Conservation (phyloP, 2,113 vertebrate genomes). For the Nothoprocta perdicaria region DNA sequence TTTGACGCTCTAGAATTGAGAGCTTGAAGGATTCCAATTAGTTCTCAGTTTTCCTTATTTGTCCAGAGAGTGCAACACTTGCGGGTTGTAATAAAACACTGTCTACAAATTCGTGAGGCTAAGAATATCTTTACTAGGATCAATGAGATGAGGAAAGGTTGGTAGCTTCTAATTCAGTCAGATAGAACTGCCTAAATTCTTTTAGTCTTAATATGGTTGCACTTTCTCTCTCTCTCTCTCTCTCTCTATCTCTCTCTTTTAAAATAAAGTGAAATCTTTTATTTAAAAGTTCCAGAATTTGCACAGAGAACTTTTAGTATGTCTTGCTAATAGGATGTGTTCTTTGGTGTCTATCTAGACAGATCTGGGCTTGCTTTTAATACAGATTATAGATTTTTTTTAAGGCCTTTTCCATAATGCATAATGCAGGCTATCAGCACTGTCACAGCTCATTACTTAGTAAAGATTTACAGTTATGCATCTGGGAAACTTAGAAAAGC, state of each 20-base stretch:
- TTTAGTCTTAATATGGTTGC: neutral
- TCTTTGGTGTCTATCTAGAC: neutral
- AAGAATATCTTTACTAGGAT: neutral
- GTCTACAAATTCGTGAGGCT: neutral
- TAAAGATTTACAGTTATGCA: neutral
- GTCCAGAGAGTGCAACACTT: neutral
- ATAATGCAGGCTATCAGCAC: neutral
- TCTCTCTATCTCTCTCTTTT: neutral
- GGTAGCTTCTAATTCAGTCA: neutral
- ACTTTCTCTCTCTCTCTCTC: neutral
- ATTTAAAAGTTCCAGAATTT: neutral
- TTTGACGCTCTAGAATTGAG: neutral
- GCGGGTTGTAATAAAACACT: neutral
- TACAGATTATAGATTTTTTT: neutral
- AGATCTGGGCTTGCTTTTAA: neutral
- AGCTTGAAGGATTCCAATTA: neutral
- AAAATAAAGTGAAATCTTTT: neutral
- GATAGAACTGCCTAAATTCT: neutral
- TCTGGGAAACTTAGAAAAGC: neutral
- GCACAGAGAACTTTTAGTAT: neutral
- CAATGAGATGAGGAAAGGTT: neutral
- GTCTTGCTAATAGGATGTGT: neutral
- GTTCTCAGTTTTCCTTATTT: neutral
- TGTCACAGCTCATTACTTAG: neutral
- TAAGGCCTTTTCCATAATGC: neutral